A percentile compares a stretch with the other conserved stretches of the same genome.
phyloP scores from a whole-genome alignment of 1,140 invertebrate genomes.

The Acromyrmex heyeri region DNA sequence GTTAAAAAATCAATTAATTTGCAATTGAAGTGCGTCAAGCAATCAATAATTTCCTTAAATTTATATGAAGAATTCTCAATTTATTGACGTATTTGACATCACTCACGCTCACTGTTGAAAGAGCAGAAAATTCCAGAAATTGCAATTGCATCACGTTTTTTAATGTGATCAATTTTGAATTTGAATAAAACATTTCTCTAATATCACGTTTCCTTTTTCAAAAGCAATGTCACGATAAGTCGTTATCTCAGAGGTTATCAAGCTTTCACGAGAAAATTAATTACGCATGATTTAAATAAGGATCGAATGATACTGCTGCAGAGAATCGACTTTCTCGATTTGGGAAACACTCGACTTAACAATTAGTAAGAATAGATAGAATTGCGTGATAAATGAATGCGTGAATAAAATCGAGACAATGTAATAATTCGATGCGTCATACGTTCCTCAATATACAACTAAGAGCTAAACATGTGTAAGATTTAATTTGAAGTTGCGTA shows the following conservation, averaged over 20 bases:
- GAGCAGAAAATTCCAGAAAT: background rate
- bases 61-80: too few relatives aligned
- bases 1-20: too few relatives aligned
- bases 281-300: background rate
- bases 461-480: background rate
- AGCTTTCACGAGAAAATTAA: background rate
- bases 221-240: background rate
- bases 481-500: background rate
- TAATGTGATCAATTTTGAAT: background rate
- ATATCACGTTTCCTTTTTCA: background rate
- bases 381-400: background rate
- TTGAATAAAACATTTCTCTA: background rate
- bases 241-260: background rate
- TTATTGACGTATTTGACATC: too few relatives aligned
- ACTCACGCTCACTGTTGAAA: background rate
- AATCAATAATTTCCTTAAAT: too few relatives aligned
- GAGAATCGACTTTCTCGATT: background rate
- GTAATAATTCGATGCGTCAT: background rate
- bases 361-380: slow-evolving; percentile 1
- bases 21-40: too few relatives aligned
- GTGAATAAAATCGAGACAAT: background rate
- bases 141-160: background rate
- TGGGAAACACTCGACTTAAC: background rate
- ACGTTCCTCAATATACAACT: background rate
- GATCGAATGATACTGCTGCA: background rate